phyloP scores from a whole-genome alignment of 2,888 invertebrate genomes.

The Acleris holmiana region DNA sequence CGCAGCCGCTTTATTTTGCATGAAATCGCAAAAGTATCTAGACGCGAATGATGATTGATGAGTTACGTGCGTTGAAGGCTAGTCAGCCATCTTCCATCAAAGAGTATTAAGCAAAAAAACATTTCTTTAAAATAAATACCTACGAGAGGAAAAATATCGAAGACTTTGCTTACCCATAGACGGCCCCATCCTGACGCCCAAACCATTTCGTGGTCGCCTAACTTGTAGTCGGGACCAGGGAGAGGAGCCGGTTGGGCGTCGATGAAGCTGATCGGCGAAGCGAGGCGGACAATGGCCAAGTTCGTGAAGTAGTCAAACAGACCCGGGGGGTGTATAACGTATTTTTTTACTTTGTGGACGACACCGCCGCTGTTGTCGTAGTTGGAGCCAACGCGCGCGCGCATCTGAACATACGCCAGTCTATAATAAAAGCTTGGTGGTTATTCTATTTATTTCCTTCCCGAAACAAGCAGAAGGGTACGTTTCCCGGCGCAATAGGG shows the following conservation, averaged over 20 bases:
- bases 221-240: conserved; percentile 42
- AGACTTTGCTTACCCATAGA: conserved; percentile 40
- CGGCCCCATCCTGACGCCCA: conserved; percentile 56
- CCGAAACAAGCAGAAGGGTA: too few relatives aligned
- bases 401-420: conserved; percentile 45
- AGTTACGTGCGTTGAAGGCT: too few relatives aligned
- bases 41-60: too few relatives aligned
- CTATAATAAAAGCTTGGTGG: too few relatives aligned
- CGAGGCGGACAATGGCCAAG: conserved; percentile 48
- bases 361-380: conserved; percentile 44
- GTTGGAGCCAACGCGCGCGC: conserved; percentile 47
- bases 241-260: conserved; percentile 41
- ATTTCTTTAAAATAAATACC: too few relatives aligned
- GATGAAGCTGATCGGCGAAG: conserved; percentile 39
- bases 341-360: conserved; percentile 30
- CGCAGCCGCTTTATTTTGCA: too few relatives aligned
- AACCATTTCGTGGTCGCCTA: conserved; percentile 44
- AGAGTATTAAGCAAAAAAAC: too few relatives aligned
- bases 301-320: conserved; percentile 45
- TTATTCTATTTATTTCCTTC: too few relatives aligned
- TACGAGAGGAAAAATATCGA: too few relatives aligned
- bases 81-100: too few relatives aligned
- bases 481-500: too few relatives aligned
- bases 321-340: conserved; percentile 44
- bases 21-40: too few relatives aligned